Conservation (phyloP, 2,113 vertebrate species). For the Chionomys nivalis region DNA sequence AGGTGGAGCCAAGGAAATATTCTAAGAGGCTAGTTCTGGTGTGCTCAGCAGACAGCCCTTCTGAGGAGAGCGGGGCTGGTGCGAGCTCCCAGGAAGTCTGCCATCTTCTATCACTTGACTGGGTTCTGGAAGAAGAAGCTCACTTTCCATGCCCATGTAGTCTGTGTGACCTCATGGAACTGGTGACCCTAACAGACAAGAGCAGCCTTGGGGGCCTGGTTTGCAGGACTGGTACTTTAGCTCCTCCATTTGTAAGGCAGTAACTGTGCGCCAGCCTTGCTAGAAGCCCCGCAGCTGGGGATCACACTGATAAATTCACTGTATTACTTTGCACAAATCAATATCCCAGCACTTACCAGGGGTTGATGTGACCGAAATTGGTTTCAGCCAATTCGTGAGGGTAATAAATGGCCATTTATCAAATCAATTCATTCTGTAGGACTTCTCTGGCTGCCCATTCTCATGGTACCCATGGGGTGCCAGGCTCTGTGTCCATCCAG, state of each 20-base stretch:
- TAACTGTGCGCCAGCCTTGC: constrained; percentile 74
- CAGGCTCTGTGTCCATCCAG: constrained; percentile 66
- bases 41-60: neutral
- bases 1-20: neutral
- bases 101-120: neutral
- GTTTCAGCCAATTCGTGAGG: constrained; percentile 95
- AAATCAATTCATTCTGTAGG: constrained; percentile 89
- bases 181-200: constrained; percentile 39
- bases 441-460: constrained; percentile 68
- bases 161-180: constrained; percentile 23
- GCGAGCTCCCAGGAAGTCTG: neutral
- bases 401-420: constrained; percentile 96
- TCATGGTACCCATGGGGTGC: constrained; percentile 75
- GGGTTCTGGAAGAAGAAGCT: constrained; percentile 39
- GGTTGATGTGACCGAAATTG: constrained; percentile 91
- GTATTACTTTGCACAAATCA: constrained; percentile 97
- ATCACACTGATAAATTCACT: constrained; percentile 95
- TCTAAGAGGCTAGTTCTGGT: neutral
- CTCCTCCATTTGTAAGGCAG: constrained; percentile 82
- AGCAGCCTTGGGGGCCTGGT: neutral
- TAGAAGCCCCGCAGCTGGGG: constrained; percentile 85
- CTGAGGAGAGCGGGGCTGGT: neutral
- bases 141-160: neutral
- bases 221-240: constrained; percentile 66
- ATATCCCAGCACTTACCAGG: constrained; percentile 94